phyloP scores from a whole-genome alignment of 1,140 invertebrate species.

The Bombus ignitus region DNA sequence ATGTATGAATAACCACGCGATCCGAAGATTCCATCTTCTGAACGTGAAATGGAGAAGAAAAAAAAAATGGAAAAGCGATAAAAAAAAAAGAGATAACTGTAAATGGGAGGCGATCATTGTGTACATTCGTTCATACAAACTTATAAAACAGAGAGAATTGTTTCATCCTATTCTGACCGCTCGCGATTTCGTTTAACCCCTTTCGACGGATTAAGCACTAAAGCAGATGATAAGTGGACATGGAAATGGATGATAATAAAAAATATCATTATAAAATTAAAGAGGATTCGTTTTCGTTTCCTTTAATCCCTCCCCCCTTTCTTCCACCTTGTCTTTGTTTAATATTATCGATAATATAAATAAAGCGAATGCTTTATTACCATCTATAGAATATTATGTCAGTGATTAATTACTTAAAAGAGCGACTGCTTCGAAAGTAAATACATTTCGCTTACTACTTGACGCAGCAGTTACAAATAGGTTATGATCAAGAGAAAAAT shows the following conservation, averaged over 20 bases:
- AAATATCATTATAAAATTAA: conserved; percentile 36
- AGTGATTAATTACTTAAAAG: no score
- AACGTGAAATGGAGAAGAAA: conserved; percentile 27
- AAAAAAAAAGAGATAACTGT: not conserved
- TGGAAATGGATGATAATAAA: conserved; percentile 33
- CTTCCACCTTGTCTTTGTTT: no score
- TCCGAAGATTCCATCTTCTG: conserved; percentile 25
- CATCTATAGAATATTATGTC: no score
- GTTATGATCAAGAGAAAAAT: not conserved
- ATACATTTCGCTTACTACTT: not conserved
- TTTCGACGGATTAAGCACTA: not conserved
- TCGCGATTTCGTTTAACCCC: conserved; percentile 5
- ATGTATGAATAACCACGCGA: conserved; percentile 69
- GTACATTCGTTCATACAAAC: conserved; percentile 74
- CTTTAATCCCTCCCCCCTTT: accelerated
- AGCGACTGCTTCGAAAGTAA: not conserved
- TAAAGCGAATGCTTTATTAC: no score
- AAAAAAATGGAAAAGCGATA: not conserved
- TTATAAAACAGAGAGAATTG: conserved; percentile 72
- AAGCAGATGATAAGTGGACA: conserved; percentile 19
- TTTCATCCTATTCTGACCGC: conserved; percentile 1
- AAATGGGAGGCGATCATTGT: conserved; percentile 55
- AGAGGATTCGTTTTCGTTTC: not conserved
- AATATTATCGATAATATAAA: no score
- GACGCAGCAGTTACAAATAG: not conserved